These are phyloP conservation scores for Hepsetus odoe DNA, from an alignment of 2,113 vertebrate genomes.

Conservation along the genomic window DNA sequence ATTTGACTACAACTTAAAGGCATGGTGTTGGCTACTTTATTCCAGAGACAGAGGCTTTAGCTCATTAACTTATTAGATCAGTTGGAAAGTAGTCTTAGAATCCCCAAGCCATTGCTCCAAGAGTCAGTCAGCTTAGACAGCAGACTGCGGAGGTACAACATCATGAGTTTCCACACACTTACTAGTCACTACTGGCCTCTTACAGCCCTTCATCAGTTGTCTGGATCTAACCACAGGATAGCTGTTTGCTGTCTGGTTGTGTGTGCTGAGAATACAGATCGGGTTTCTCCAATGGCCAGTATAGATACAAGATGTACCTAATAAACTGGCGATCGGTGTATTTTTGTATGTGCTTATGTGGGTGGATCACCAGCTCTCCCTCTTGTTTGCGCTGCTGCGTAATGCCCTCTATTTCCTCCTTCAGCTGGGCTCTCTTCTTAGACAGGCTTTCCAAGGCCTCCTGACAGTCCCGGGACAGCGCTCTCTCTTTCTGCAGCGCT, in stretches of 20 bases:
- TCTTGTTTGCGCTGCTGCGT: slow-evolving; percentile 87
- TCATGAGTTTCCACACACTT: no score
- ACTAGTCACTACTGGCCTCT: no score
- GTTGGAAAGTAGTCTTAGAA: not conserved
- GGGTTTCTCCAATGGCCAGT: not conserved
- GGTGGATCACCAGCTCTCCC: slow-evolving; percentile 81
- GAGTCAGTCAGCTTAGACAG: slow-evolving; percentile 10
- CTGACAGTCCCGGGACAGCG: slow-evolving; percentile 85
- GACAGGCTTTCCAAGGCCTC: slow-evolving; percentile 86
- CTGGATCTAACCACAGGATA: no score
- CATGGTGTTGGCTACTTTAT: not conserved
- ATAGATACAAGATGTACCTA: not conserved
- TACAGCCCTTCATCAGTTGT: no score
- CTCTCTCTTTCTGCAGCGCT: slow-evolving; percentile 87
- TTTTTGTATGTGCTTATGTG: not conserved
- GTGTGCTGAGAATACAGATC: not conserved
- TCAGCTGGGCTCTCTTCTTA: slow-evolving; percentile 84
- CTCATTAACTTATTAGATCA: not conserved
- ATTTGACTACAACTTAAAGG: not conserved
- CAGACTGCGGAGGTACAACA: not conserved
- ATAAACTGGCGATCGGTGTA: not conserved
- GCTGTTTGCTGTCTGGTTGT: no score
- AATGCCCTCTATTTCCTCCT: slow-evolving; percentile 85
- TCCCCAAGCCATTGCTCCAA: not conserved
- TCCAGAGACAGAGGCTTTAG: not conserved